These are phyloP conservation scores for Chrysogorgia sp. DNA, from an alignment of 92 coral and sea anemone genomes.

Conservation along the genomic window DNA sequence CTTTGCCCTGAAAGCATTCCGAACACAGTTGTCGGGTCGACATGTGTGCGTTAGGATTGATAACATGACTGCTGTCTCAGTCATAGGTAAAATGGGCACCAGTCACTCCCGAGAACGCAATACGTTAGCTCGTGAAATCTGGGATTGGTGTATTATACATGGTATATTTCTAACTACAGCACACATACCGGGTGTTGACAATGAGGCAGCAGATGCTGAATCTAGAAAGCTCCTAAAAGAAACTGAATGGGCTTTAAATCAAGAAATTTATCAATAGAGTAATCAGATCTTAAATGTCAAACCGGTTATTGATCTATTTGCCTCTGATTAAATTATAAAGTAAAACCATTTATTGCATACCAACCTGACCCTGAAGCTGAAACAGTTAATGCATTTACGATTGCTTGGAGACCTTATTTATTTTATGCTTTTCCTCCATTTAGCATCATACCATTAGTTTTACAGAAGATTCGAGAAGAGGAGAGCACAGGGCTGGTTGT, in stretches of 20 bases:
- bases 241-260: too few relatives aligned
- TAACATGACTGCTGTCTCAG: too few relatives aligned
- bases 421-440: conserved; percentile 58
- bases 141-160: conserved; percentile 40
- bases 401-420: conserved; percentile 44
- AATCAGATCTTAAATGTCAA: not conserved
- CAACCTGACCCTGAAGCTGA: too few relatives aligned
- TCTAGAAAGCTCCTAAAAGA: conserved; percentile 18
- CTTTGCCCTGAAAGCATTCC: too few relatives aligned
- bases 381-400: conserved; percentile 49
- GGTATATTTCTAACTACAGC: conserved; percentile 45
- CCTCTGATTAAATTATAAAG: conserved; percentile 46
- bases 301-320: conserved; percentile 29
- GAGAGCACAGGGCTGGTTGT: conserved; percentile 37
- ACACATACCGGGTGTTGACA: conserved; percentile 47
- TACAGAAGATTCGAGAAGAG: conserved; percentile 47
- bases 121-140: conserved; percentile 44
- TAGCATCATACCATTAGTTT: conserved; percentile 41
- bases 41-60: conserved; percentile 49
- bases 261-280: not conserved
- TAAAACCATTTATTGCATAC: too few relatives aligned
- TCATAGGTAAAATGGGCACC: conserved; percentile 34
- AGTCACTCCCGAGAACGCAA: conserved; percentile 37
- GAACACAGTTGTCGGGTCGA: conserved; percentile 34
- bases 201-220: conserved; percentile 48